These are phyloP conservation scores for Pygoscelis adeliae DNA, from an alignment of 2,113 vertebrate genomes.

Conservation along the genomic window DNA sequence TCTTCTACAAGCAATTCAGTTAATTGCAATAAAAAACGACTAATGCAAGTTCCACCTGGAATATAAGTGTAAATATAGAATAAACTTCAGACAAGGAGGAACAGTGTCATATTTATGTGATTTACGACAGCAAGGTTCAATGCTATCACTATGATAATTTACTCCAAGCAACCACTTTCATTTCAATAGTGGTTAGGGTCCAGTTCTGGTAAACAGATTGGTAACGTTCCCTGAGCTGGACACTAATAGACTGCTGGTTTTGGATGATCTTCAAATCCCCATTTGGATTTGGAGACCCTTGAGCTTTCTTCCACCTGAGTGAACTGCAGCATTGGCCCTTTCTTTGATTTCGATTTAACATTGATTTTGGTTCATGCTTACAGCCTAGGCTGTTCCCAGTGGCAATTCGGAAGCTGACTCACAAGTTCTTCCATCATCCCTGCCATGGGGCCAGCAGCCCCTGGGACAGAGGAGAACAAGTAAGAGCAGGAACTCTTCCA, in stretches of 20 bases:
- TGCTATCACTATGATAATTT: background rate
- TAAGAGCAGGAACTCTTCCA: background rate
- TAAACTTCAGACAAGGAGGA: background rate
- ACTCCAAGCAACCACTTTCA: background rate
- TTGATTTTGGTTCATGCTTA: background rate
- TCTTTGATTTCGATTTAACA: background rate
- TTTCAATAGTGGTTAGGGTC: background rate
- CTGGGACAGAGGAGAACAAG: background rate
- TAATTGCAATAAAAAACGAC: background rate
- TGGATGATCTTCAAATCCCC: background rate
- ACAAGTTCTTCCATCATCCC: background rate
- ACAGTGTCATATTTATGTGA: background rate
- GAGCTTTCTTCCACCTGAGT: background rate
- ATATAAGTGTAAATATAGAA: background rate
- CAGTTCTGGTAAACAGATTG: background rate
- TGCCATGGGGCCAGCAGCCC: background rate
- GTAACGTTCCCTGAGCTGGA: background rate
- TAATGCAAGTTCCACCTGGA: background rate
- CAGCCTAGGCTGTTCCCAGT: background rate
- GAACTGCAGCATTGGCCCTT: background rate
- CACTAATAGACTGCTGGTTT: background rate
- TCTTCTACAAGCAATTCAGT: background rate
- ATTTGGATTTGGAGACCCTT: background rate
- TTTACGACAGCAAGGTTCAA: background rate
- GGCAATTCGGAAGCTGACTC: background rate